Conservation (phyloP, 1,140 invertebrate species). For the Fopius arisanus region DNA sequence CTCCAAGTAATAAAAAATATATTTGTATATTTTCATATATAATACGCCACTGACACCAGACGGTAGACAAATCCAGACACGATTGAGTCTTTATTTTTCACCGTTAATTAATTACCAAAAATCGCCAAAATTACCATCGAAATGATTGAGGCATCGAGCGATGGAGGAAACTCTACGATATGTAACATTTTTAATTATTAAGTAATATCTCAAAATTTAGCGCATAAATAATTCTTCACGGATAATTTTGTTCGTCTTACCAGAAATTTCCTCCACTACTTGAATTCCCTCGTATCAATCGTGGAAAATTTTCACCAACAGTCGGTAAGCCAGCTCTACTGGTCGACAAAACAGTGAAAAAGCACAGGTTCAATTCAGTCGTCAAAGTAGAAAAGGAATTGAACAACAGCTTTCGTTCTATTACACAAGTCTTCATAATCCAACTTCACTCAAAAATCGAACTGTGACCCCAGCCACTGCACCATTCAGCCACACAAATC, state of each 20-base stretch:
- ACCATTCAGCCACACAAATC: neutral
- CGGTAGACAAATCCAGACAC: neutral
- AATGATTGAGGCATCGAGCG: too few species aligned
- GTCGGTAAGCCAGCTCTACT: neutral
- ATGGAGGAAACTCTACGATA: too few species aligned
- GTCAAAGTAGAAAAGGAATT: slow-evolving; percentile 27
- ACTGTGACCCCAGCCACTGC: slow-evolving; percentile 52
- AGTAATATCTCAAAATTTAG: too few species aligned
- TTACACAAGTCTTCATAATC: slow-evolving; percentile 37
- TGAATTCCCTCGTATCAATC: too few species aligned
- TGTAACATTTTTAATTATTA: too few species aligned
- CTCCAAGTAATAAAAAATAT: slow-evolving; percentile 55
- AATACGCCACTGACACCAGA: neutral
- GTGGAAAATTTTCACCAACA: neutral
- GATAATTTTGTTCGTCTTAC: too few species aligned
- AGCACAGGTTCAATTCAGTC: neutral
- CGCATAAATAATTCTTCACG: too few species aligned
- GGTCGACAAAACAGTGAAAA: neutral
- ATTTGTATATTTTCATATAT: slow-evolving; percentile 29
- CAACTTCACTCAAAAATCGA: slow-evolving; percentile 40
- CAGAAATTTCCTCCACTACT: too few species aligned
- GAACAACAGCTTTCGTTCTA: slow-evolving; percentile 29
- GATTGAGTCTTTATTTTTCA: neutral
- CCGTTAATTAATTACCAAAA: too few species aligned
- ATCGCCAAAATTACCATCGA: too few species aligned